A percentile compares a stretch with the other conserved stretches of the same genome.
These are phyloP conservation scores for Numenius arquata DNA, from an alignment of 2,113 vertebrate genomes.

Conservation along the genomic window DNA sequence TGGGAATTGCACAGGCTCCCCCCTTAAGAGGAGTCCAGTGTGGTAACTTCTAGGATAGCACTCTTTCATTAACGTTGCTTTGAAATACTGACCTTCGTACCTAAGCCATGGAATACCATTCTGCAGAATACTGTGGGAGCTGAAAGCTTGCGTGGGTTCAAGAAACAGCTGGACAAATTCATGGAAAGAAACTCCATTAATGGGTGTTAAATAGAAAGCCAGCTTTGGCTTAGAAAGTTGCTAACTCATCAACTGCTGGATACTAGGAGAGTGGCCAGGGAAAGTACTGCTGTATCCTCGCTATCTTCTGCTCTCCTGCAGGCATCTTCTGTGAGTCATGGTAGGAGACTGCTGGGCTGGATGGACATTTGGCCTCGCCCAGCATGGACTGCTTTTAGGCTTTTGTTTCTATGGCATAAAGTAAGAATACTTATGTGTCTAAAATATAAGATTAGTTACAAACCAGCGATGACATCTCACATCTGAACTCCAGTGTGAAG, in stretches of 20 bases:
- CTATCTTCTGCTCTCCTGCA: background rate
- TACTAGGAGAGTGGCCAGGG: background rate
- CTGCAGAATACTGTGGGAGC: background rate
- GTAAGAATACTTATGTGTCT: background rate
- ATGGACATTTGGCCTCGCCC: background rate
- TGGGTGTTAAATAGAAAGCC: background rate
- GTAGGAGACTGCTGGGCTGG: background rate
- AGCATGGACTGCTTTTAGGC: background rate
- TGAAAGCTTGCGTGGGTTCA: background rate
- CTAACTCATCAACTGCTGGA: background rate
- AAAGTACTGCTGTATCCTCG: background rate
- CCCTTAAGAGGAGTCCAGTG: no score
- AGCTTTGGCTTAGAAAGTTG: background rate
- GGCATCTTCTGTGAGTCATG: background rate
- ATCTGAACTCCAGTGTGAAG: background rate
- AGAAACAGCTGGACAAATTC: background rate
- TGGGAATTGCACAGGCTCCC: background rate
- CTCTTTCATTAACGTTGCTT: background rate
- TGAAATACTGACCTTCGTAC: background rate
- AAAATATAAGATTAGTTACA: background rate
- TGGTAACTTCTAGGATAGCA: background rate
- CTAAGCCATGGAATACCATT: background rate
- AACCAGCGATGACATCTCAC: background rate
- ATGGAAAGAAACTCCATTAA: background rate
- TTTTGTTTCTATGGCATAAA: background rate